These are phyloP conservation scores for Dicyrtoma fusca DNA, from an alignment of 2,888 invertebrate genomes.

Conservation along the genomic window DNA sequence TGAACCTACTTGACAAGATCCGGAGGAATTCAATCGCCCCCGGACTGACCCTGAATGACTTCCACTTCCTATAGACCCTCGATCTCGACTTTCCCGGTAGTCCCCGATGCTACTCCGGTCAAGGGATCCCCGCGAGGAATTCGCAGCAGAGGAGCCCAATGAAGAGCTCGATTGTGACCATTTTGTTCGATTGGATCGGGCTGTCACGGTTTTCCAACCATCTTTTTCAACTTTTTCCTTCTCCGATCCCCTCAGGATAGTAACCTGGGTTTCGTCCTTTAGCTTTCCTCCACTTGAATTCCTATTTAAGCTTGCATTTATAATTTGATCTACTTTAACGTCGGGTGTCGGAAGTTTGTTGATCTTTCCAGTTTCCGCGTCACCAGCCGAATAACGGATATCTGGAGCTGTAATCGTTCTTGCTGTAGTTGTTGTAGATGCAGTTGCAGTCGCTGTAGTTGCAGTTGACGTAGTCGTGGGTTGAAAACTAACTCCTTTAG, in stretches of 20 bases:
- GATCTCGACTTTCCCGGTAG: not conserved
- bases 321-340: too few species aligned
- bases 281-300: too few species aligned
- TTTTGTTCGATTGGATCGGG: slow-evolving; percentile 51
- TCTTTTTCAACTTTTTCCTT: slow-evolving; percentile 32
- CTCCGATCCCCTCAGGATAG: too few species aligned
- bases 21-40: slow-evolving; percentile 24
- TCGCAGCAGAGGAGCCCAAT: slow-evolving; percentile 36
- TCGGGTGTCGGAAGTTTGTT: too few species aligned
- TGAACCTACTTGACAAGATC: slow-evolving; percentile 6
- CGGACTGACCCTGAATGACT: slow-evolving; percentile 14
- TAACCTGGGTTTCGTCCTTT: too few species aligned
- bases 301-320: too few species aligned
- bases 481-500: not conserved
- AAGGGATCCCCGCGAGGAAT: slow-evolving; percentile 34
- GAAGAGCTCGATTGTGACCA: slow-evolving; percentile 51
- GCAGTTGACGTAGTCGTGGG: too few species aligned
- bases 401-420: too few species aligned
- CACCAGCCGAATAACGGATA: too few species aligned
- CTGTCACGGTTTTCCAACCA: slow-evolving; percentile 54
- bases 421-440: too few species aligned
- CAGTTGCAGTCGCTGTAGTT: too few species aligned
- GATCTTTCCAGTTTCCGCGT: too few species aligned
- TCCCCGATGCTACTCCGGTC: slow-evolving; percentile 24
- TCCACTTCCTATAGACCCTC: slow-evolving; percentile 16